These are phyloP conservation scores for Heteromyza rotundicornis DNA, from an alignment of 2,888 invertebrate genomes.

Conservation along the genomic window DNA sequence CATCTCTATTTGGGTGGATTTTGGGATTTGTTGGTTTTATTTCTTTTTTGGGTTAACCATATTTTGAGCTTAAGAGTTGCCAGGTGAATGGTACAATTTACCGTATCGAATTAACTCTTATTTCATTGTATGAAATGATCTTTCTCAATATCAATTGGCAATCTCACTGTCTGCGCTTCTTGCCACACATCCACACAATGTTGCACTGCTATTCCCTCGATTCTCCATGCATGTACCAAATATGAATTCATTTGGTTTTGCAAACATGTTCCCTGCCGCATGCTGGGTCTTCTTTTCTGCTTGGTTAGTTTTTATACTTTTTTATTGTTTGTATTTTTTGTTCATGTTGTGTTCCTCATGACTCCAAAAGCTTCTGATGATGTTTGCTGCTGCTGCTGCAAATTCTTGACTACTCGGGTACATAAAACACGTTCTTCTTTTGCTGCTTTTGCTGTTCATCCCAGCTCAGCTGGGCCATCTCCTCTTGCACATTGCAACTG, in stretches of 20 bases:
- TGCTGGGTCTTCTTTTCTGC: slow-evolving; percentile 11
- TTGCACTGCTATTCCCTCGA: slow-evolving; percentile 4
- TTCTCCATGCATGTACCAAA: slow-evolving; percentile 24
- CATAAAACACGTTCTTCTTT: neutral
- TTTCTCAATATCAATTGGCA: too few species aligned
- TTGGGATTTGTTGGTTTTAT: slow-evolving; percentile 16
- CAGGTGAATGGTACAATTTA: too few species aligned
- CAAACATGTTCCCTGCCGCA: slow-evolving; percentile 19
- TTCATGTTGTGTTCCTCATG: neutral
- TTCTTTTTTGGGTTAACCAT: neutral
- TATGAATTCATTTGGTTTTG: slow-evolving; percentile 32
- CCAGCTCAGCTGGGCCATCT: neutral
- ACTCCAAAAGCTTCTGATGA: slow-evolving; percentile 9
- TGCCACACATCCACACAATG: neutral
- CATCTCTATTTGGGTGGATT: slow-evolving; percentile 19
- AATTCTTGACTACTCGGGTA: neutral
- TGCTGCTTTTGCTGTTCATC: neutral
- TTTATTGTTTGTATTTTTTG: too few species aligned
- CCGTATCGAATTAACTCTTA: too few species aligned
- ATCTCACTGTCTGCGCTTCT: too few species aligned
- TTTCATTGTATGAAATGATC: too few species aligned
- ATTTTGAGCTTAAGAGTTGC: too few species aligned
- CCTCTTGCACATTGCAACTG: neutral
- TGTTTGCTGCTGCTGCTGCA: neutral
- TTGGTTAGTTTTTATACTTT: neutral